Evolutionary conservation across 2,888 invertebrate species (phyloP).

Genomic region (Lamellibrachia columna): DNA sequence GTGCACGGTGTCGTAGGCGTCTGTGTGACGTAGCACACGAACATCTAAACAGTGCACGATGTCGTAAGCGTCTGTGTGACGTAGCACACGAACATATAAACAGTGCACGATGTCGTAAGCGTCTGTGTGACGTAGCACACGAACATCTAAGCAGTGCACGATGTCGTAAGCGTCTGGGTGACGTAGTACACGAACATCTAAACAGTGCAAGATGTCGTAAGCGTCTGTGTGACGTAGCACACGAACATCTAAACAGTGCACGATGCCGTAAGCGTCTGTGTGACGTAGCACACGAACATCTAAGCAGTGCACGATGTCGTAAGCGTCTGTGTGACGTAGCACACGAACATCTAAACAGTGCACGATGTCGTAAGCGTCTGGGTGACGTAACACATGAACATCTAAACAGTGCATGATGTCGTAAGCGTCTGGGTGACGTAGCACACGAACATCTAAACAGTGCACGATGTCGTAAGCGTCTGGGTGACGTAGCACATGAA

Average conservation of each 20-base stretch:
- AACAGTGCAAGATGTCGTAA: too few relatives aligned
- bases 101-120: not conserved
- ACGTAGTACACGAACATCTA: too few relatives aligned
- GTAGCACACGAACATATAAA: not conserved
- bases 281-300: too few relatives aligned
- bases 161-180: too few relatives aligned
- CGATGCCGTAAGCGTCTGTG: too few relatives aligned
- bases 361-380: not conserved
- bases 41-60: too few relatives aligned
- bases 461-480: too few relatives aligned
- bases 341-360: slow-evolving; percentile 31
- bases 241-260: too few relatives aligned
- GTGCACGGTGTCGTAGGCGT: not conserved
- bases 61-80: not conserved
- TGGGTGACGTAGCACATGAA: not conserved
- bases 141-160: slow-evolving; percentile 29
- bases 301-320: not conserved
- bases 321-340: slow-evolving; percentile 37
- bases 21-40: not conserved
- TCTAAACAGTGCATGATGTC: not conserved
- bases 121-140: slow-evolving; percentile 37
- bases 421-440: not conserved
- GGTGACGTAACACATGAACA: not conserved
- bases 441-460: too few relatives aligned
- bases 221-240: not conserved